Conservation (phyloP, 1,140 invertebrate species). For the Contarinia nasturtii region DNA sequence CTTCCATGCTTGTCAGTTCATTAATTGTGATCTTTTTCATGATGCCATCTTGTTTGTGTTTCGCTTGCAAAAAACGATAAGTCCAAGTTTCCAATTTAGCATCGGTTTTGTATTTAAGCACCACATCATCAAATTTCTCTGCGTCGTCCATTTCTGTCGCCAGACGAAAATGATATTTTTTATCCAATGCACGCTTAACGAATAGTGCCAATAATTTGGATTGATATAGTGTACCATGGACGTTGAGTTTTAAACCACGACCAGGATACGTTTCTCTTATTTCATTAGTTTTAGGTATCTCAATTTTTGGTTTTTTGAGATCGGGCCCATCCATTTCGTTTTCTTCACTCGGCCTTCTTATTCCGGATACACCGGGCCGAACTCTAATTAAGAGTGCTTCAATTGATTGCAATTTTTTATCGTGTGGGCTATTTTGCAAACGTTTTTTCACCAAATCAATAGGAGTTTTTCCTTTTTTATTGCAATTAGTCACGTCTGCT, state of each 20-base stretch:
- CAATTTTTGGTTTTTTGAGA: too few species aligned
- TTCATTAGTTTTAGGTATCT: too few species aligned
- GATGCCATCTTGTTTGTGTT: neutral
- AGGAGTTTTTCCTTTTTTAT: too few species aligned
- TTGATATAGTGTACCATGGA: constrained; percentile 7
- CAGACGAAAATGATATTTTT: constrained; percentile 2
- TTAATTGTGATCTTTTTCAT: neutral
- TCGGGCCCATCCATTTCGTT: too few species aligned
- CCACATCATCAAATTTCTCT: constrained; percentile 7
- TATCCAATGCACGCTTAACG: neutral
- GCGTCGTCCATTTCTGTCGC: constrained; percentile 7
- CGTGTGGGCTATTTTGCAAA: too few species aligned
- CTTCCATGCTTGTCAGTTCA: neutral
- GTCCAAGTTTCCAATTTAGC: neutral
- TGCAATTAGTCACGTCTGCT: too few species aligned
- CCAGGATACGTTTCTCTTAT: too few species aligned
- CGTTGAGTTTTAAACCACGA: constrained; percentile 1
- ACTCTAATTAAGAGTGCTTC: too few species aligned
- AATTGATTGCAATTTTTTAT: too few species aligned
- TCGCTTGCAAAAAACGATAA: neutral
- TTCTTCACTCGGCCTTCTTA: too few species aligned
- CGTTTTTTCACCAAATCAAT: too few species aligned
- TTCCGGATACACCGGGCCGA: too few species aligned
- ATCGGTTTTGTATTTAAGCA: constrained; percentile 1
- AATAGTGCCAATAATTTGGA: constrained; percentile 5